A percentile compares a stretch with the other conserved stretches of the same genome.
Evolutionary conservation across 2,888 invertebrate genomes (phyloP).

Genomic region (Epinotia demarniana): DNA sequence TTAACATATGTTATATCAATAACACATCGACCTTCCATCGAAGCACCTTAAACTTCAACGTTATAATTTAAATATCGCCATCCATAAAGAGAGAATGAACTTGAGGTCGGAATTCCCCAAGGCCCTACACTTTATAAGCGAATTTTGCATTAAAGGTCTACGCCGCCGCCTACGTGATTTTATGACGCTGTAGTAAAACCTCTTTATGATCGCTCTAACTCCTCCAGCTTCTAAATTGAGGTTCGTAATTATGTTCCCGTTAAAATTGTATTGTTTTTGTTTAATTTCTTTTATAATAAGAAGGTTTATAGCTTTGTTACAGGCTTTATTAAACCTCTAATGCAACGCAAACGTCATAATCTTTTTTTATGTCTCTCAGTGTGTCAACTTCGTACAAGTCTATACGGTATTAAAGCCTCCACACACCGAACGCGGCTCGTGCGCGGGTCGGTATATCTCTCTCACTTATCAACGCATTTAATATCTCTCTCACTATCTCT

Average conservation of each 20-base stretch:
- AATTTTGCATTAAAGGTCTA: conserved; percentile 47
- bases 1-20: neutral
- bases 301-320: conserved; percentile 13
- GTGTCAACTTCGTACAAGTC: neutral
- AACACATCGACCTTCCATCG: conserved; percentile 22
- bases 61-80: conserved; percentile 53
- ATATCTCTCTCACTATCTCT: too few relatives aligned
- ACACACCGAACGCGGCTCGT: too few relatives aligned
- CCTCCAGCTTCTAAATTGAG: conserved; percentile 37
- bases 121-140: conserved; percentile 49
- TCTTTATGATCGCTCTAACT: conserved; percentile 41
- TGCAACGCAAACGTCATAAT: neutral
- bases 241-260: conserved; percentile 39
- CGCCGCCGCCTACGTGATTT: conserved; percentile 46
- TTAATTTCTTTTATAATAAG: conserved; percentile 36
- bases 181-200: conserved; percentile 45
- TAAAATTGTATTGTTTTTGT: conserved; percentile 43
- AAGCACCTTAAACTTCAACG: conserved; percentile 40
- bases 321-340: neutral
- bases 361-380: neutral
- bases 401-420: too few relatives aligned
- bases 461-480: too few relatives aligned
- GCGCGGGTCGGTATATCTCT: too few relatives aligned
- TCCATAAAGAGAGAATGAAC: conserved; percentile 54
- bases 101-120: conserved; percentile 51